Percentiles rank a stretch among this genome's conserved stretches.
These are phyloP conservation scores for Heliocidaris erythrogramma DNA, from an alignment of 35 echinoderm and acorn worm species.

Conservation along the genomic window DNA sequence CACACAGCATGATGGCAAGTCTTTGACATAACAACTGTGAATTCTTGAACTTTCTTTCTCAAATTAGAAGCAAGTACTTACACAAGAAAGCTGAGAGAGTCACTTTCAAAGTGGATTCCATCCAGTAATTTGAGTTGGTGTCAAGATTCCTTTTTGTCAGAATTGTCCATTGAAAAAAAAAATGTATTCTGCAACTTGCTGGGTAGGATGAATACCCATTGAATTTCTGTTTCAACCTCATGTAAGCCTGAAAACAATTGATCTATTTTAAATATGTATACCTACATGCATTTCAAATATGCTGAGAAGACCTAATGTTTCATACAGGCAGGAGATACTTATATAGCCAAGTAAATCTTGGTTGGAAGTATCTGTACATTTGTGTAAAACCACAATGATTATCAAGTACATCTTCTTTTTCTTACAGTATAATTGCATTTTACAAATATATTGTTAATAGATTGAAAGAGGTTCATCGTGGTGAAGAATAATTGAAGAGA, in stretches of 20 bases:
- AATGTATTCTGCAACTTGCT: too few species aligned
- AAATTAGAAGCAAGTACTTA: slow-evolving; percentile 2
- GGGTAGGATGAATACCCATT: too few species aligned
- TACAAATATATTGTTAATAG: too few species aligned
- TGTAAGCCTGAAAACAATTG: too few species aligned
- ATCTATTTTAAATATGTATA: too few species aligned
- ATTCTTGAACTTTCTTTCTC: neutral
- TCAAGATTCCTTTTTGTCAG: neutral
- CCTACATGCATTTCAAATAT: too few species aligned
- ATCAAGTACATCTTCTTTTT: neutral
- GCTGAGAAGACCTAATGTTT: neutral
- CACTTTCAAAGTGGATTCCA: neutral
- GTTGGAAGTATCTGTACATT: neutral
- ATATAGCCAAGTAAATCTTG: neutral
- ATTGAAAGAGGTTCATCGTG: too few species aligned
- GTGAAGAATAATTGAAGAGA: too few species aligned
- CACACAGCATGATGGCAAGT: neutral
- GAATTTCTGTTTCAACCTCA: too few species aligned
- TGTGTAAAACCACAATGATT: neutral
- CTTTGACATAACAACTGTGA: neutral
- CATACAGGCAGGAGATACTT: neutral
- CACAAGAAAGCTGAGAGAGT: neutral
- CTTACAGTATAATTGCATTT: neutral
- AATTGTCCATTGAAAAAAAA: neutral
- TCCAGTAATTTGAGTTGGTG: neutral